Evolutionary conservation across 2,888 invertebrate genomes (phyloP).

Genomic region (Alentia gelatinosa): DNA sequence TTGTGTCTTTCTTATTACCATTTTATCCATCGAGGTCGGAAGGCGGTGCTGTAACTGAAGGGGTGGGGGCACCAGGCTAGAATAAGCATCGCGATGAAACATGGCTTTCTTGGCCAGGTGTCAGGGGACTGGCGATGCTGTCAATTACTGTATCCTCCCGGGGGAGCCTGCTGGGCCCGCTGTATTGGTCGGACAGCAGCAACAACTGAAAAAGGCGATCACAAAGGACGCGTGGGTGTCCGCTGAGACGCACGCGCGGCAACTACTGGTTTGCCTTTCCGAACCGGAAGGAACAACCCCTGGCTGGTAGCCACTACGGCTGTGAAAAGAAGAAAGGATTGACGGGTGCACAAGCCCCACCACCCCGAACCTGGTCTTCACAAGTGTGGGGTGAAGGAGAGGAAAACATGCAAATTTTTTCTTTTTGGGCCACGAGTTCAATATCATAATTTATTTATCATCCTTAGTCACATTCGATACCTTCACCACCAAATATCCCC

Average conservation of each 20-base stretch:
- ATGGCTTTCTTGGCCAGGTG: slow-evolving; percentile 42
- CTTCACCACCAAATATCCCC: too few species aligned
- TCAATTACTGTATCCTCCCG: slow-evolving; percentile 8
- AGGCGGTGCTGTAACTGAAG: too few species aligned
- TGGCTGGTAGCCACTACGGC: neutral
- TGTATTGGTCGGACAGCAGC: neutral
- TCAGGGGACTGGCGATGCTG: neutral
- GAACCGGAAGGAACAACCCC: neutral
- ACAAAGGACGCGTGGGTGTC: neutral
- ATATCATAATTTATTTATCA: too few species aligned
- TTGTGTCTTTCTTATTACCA: too few species aligned
- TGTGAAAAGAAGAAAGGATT: neutral
- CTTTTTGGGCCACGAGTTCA: too few species aligned
- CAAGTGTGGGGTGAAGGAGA: too few species aligned
- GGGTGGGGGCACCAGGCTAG: neutral
- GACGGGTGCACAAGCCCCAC: too few species aligned
- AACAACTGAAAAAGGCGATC: neutral
- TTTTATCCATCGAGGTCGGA: too few species aligned
- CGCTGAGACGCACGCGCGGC: neutral
- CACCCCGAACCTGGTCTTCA: too few species aligned
- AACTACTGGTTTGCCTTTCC: neutral
- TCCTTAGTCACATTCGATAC: too few species aligned
- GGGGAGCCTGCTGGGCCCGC: neutral
- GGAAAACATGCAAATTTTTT: too few species aligned
- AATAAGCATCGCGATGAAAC: slow-evolving; percentile 22